A percentile compares a stretch with the other conserved stretches of the same genome.
Conservation (phyloP, 2,113 vertebrate species). For the Tonatia bakeri region DNA sequence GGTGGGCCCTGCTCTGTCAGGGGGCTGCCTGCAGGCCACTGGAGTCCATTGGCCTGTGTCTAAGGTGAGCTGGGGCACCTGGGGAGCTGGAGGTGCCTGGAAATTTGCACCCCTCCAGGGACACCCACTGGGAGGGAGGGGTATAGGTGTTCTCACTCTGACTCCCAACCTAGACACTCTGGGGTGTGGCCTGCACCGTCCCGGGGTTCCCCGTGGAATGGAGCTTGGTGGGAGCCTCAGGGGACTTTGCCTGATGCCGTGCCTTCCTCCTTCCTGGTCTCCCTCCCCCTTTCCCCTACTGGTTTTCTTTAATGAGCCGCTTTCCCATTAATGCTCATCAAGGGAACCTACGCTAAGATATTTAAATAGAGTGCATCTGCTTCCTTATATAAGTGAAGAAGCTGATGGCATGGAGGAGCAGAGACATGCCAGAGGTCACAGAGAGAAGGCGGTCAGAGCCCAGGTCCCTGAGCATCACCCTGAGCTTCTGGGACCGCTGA, state of each 20-base stretch:
- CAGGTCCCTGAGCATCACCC: neutral
- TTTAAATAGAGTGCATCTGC: neutral
- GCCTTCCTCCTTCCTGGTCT: neutral
- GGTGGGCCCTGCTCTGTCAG: neutral
- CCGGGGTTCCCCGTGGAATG: neutral
- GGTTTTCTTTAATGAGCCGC: too few species aligned
- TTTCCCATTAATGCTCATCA: neutral
- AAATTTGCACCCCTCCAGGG: neutral
- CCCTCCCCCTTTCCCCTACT: neutral
- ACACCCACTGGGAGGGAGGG: neutral
- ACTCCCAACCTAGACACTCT: neutral
- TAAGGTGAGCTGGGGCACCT: accelerated
- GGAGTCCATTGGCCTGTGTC: neutral
- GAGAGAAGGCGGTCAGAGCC: neutral
- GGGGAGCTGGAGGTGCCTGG: neutral
- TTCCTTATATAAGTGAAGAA: neutral
- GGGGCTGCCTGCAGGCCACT: neutral
- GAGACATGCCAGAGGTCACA: neutral
- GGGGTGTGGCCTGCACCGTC: neutral
- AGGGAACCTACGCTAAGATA: neutral
- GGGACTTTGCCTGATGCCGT: neutral
- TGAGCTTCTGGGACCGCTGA: neutral
- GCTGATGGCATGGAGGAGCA: neutral
- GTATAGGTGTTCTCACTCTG: neutral
- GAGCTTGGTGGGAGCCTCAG: neutral